Evolutionary conservation across 2,797 vertebrate genomes (phyloP).

Genomic region (Carduelis carduelis): DNA sequence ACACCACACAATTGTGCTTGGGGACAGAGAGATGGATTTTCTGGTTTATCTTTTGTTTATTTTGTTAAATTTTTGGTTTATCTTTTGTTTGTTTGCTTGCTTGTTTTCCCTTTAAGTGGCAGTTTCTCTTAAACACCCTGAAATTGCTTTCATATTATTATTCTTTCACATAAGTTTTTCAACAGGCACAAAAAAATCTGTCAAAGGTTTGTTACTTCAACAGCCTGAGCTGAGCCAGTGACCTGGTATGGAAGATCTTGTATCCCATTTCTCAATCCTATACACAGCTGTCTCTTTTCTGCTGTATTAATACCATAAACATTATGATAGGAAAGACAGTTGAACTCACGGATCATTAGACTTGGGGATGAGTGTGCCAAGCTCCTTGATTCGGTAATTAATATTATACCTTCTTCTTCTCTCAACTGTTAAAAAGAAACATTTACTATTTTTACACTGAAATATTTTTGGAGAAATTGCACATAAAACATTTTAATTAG

Average conservation of each 20-base stretch:
- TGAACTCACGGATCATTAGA: conserved; percentile 97
- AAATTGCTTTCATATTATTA: not conserved
- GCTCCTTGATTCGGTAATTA: conserved; percentile 98
- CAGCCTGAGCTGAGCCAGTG: not conserved
- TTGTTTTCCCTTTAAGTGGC: not conserved
- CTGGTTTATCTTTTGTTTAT: not conserved
- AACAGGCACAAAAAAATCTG: not conserved
- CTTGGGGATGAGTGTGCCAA: conserved; percentile 98
- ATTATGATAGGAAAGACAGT: conserved; percentile 60
- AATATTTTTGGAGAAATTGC: conserved; percentile 23
- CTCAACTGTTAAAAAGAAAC: conserved; percentile 86
- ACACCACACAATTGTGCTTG: not conserved
- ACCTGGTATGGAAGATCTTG: not conserved
- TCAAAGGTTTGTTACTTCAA: not conserved
- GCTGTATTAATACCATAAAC: conserved; percentile 38
- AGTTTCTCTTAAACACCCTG: not conserved
- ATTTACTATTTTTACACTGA: conserved; percentile 58
- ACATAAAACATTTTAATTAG: not conserved
- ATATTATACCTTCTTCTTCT: conserved; percentile 97
- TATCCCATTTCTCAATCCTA: not conserved
- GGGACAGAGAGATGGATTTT: not conserved
- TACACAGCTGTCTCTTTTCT: not conserved
- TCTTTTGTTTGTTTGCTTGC: not conserved
- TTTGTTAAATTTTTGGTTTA: too few relatives aligned
- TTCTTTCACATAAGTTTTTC: not conserved